Evolutionary conservation across 2,888 invertebrate species (phyloP).

Genomic region (Drosophila kuntzei): DNA sequence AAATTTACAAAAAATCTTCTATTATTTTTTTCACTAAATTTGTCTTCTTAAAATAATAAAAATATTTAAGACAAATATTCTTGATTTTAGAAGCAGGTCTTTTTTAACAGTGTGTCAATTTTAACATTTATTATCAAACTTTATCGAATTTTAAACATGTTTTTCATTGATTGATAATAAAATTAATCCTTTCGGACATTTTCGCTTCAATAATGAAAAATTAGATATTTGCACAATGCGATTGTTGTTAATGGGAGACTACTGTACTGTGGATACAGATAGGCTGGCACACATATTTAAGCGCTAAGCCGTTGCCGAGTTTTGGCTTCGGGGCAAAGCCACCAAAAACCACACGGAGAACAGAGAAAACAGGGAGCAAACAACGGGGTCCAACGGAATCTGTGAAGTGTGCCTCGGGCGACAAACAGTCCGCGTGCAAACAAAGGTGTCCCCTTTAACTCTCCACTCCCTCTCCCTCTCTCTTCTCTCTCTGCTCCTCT

Average conservation of each 20-base stretch:
- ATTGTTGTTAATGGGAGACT: background rate
- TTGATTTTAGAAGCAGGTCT: no score
- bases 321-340: slow-evolving; percentile 58
- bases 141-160: no score
- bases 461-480: background rate
- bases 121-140: no score
- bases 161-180: no score
- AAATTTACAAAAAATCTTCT: no score
- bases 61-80: no score
- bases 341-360: slow-evolving; percentile 70
- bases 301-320: slow-evolving; percentile 62
- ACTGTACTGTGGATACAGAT: slow-evolving; percentile 5
- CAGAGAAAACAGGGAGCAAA: slow-evolving; percentile 11
- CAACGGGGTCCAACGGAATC: slow-evolving; percentile 53
- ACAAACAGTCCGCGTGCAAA: slow-evolving; percentile 61
- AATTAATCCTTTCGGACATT: no score
- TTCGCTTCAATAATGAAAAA: background rate
- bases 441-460: slow-evolving; percentile 45
- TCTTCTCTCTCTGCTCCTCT: background rate
- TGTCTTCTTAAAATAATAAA: no score
- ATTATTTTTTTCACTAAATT: no score
- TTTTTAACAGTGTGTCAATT: no score
- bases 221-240: background rate
- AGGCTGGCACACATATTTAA: slow-evolving; percentile 44
- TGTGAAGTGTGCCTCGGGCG: slow-evolving; percentile 60